Base-by-base conservation (phyloP, 1,140 invertebrate genomes). In the Drosophila willistoni region DNA sequence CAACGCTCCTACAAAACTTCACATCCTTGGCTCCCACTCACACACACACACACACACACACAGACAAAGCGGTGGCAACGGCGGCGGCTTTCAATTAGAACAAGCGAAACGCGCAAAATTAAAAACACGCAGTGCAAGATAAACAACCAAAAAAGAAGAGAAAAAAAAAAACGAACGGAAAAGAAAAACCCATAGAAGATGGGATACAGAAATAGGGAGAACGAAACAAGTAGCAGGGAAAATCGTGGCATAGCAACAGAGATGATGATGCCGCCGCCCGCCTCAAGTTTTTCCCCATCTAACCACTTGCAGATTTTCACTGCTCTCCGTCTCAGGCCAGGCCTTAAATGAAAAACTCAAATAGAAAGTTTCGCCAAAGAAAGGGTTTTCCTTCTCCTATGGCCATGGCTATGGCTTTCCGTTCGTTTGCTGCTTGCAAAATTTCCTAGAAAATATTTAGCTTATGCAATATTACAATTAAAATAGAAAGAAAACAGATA, bases 31-130 rank as follows among this genome's bases (percentile, higher is more conserved):
- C 63, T 13, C 34, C 13, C 29, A 6, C 29, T 14, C 29, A 6
- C 29, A 60, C 47, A 57, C 51, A 65, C 64, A 22, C 36, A 22
- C 51, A 56, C 44, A 55, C 34, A 57, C 63, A 87, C 76, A 87
- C 79, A 86, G 68, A 82, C 72, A 86, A 77, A 19, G 44, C 17
- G 83, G 83, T 79, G 84, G 83, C 84, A 72, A 86, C 73, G 44
- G 44, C 44, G 83, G 83, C 83, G 84, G 83, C 84, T 86, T 86
- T 86, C 83, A 87, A 87, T 87, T 89, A 87, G 83, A 87, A 63
- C 80, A 87, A 83, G 83, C 83, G 83, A 87, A 89, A 89, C 83
- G 83, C 79, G 84, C 73, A 89, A 87, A 87, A 87, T 87, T 87
- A 87, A 89, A 87, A 87, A 87, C 83, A 86, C 83, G 83, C 83